phyloP scores from a whole-genome alignment of 2,888 invertebrate genomes.

The Galeruca laticollis region DNA sequence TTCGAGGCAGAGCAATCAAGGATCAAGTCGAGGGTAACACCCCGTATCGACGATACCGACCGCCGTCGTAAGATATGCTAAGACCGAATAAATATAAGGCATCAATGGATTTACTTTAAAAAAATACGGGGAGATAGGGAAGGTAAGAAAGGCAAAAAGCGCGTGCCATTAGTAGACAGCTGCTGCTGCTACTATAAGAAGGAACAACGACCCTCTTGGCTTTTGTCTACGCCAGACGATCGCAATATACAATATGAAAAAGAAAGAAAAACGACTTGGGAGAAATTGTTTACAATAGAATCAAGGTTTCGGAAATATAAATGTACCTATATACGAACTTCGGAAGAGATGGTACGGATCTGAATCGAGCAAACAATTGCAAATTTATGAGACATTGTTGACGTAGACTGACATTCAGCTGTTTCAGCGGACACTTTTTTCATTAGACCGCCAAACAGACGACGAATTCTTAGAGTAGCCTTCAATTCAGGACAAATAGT shows the following conservation, averaged over 20 bases:
- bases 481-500: constrained; percentile 9
- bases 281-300: constrained; percentile 39
- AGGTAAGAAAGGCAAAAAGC: constrained; percentile 50
- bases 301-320: constrained; percentile 45
- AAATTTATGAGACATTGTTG: constrained; percentile 38
- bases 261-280: constrained; percentile 42
- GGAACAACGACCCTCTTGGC: constrained; percentile 40
- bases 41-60: constrained; percentile 36
- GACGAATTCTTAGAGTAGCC: not conserved
- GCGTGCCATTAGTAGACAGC: constrained; percentile 54
- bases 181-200: constrained; percentile 41
- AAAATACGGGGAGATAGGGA: constrained; percentile 42
- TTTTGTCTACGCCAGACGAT: constrained; percentile 51
- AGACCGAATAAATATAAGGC: constrained; percentile 35
- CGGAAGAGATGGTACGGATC: constrained; percentile 22
- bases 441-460: constrained; percentile 10
- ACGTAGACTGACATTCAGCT: constrained; percentile 37
- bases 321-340: constrained; percentile 22
- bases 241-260: constrained; percentile 49
- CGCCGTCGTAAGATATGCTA: constrained; percentile 45
- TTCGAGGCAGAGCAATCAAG: constrained; percentile 38
- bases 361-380: constrained; percentile 34
- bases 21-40: constrained; percentile 49
- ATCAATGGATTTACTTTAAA: constrained; percentile 50
- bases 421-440: constrained; percentile 29